phyloP scores from a whole-genome alignment of 2,797 vertebrate species.

The Falco peregrinus region DNA sequence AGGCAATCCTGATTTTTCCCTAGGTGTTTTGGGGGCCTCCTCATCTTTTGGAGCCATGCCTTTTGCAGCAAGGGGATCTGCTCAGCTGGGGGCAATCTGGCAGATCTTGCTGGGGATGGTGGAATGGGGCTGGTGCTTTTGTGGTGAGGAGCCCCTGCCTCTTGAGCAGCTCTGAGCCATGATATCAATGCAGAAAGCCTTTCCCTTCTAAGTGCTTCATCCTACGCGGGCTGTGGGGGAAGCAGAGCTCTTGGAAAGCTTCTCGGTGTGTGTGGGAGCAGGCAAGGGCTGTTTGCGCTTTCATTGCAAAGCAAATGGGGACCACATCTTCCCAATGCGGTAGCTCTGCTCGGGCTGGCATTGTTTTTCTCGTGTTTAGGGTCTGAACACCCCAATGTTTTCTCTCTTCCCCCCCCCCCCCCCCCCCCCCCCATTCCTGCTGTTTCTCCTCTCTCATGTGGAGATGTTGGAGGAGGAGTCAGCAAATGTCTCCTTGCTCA shows the following conservation, averaged over 20 bases:
- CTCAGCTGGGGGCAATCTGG: not conserved
- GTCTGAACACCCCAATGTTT: not conserved
- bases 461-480: not conserved
- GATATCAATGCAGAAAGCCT: not conserved
- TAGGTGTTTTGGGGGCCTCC: not conserved
- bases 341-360: not conserved
- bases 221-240: not conserved
- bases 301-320: not conserved
- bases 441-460: not conserved
- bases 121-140: not conserved
- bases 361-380: not conserved
- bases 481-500: not conserved
- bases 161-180: not conserved
- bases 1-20: not conserved
- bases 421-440: not conserved
- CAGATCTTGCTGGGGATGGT: not conserved
- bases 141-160: not conserved
- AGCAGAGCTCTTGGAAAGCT: slow-evolving; percentile 33
- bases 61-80: not conserved
- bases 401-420: not conserved
- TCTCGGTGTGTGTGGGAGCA: not conserved
- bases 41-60: not conserved
- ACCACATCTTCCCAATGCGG: not conserved
- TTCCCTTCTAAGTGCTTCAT: not conserved
- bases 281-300: not conserved